Conservation (phyloP, 2,113 vertebrate species). For the Coreoperca whiteheadi region DNA sequence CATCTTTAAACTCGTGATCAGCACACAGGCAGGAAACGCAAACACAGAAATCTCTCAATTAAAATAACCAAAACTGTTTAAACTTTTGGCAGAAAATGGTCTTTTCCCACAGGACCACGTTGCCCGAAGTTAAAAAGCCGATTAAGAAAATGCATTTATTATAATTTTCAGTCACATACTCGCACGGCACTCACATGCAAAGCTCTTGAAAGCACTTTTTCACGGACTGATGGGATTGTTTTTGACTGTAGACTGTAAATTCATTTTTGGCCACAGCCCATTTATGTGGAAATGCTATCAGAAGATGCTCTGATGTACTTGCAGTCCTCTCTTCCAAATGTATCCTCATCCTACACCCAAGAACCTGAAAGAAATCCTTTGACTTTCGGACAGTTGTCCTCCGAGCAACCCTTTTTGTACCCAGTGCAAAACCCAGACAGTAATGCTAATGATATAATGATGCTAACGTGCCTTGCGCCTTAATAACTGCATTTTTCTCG, state of each 20-base stretch:
- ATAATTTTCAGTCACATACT: no score
- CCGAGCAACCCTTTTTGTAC: neutral
- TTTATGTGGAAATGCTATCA: no score
- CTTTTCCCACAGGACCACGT: neutral
- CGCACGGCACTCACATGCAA: no score
- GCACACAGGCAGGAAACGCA: neutral
- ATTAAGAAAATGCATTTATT: neutral
- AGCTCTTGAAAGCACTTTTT: no score
- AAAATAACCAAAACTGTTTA: neutral
- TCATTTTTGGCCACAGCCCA: no score
- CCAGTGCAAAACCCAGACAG: conserved; percentile 5
- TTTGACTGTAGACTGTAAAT: no score
- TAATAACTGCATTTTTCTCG: neutral
- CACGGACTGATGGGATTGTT: no score
- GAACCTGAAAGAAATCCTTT: neutral
- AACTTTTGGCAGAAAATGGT: neutral
- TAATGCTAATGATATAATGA: conserved; percentile 2
- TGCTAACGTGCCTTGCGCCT: neutral
- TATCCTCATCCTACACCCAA: neutral
- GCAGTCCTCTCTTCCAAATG: neutral
- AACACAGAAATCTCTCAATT: neutral
- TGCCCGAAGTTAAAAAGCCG: neutral
- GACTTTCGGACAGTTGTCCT: neutral
- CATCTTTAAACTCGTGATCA: neutral
- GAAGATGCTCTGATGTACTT: no score